A percentile compares a stretch with the other conserved stretches of the same genome.
phyloP scores from a whole-genome alignment of 2,797 vertebrate species.

The Poecilia velifera region DNA sequence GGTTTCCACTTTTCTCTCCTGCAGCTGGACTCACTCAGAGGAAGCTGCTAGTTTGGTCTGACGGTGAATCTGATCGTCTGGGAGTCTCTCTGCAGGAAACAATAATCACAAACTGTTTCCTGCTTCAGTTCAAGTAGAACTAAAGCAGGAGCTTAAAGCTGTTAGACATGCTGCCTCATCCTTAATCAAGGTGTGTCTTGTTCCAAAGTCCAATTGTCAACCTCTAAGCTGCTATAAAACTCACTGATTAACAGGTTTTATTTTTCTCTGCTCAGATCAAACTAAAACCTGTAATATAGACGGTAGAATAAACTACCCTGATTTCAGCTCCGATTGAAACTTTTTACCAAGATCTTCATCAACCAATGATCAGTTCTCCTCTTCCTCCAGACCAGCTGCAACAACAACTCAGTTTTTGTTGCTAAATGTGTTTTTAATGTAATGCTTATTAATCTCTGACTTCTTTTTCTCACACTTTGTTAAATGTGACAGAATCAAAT shows the following conservation, averaged over 20 bases:
- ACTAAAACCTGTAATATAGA: neutral
- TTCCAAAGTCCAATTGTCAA: neutral
- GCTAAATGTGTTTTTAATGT: neutral
- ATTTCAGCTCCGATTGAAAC: neutral
- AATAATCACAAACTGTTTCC: neutral
- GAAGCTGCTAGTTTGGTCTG: neutral
- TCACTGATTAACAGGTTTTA: neutral
- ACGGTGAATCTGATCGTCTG: too few relatives aligned
- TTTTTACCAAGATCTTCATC: neutral
- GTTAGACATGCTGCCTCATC: neutral
- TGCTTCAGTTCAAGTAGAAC: neutral
- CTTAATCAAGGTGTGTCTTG: accelerated
- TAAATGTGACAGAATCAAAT: neutral
- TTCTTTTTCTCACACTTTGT: neutral
- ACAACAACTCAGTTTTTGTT: neutral
- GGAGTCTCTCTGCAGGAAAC: too few relatives aligned
- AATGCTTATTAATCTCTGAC: neutral
- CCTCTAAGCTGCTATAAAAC: neutral
- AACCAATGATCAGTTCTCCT: neutral
- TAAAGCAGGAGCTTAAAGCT: neutral
- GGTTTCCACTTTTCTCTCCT: neutral
- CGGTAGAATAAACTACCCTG: neutral
- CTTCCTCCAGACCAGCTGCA: neutral
- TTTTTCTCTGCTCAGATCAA: neutral
- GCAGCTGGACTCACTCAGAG: too few relatives aligned